These are phyloP conservation scores for Mastomys natalensis DNA, from an alignment of 2,113 vertebrate species.

Conservation along the genomic window DNA sequence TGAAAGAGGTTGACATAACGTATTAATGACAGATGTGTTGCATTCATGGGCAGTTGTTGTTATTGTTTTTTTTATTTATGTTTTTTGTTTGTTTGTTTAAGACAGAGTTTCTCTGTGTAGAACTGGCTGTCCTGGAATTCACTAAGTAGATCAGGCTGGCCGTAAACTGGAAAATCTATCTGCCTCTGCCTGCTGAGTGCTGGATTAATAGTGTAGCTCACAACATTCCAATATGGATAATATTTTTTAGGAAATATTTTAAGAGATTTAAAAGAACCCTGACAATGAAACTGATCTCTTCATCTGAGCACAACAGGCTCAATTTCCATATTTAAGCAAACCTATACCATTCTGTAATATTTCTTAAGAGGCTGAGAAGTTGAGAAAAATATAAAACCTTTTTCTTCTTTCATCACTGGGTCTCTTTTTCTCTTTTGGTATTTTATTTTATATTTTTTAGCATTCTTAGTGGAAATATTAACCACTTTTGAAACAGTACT, in stretches of 20 bases:
- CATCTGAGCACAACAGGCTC: background rate
- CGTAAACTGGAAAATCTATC: background rate
- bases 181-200: background rate
- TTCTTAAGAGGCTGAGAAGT: background rate
- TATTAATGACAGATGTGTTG: constrained; percentile 31
- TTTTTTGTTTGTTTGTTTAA: background rate
- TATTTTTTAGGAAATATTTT: constrained; percentile 49
- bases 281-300: background rate
- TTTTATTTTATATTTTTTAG: background rate
- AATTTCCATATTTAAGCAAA: constrained; percentile 22
- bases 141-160: background rate
- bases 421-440: too few species aligned
- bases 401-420: background rate
- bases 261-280: background rate
- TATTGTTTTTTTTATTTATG: too few species aligned
- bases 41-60: background rate
- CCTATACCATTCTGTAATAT: constrained; percentile 8
- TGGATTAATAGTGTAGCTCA: background rate
- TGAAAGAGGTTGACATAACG: background rate
- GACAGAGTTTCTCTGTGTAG: background rate
- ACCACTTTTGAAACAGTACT: background rate
- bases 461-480: background rate
- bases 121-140: background rate
- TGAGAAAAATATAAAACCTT: background rate
- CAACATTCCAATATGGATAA: background rate